Evolutionary conservation across 2,113 vertebrate genomes (phyloP).

Genomic region (Canis aureus): DNA sequence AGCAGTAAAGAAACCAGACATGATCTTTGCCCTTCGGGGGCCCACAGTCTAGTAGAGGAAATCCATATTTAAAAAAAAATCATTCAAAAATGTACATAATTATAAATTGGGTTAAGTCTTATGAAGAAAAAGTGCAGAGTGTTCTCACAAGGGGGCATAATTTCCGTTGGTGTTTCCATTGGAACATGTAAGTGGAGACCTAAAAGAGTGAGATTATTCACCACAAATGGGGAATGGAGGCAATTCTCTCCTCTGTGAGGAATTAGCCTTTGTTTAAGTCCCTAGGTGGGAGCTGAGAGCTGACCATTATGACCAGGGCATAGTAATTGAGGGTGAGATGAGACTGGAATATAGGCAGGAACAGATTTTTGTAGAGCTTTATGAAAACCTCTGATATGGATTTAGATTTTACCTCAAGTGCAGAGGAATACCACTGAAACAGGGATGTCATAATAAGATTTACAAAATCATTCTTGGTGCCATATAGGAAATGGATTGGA

Average conservation of each 20-base stretch:
- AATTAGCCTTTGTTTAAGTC: not conserved
- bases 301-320: not conserved
- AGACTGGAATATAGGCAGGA: not conserved
- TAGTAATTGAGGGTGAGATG: not conserved
- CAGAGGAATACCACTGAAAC: not conserved
- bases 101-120: not conserved
- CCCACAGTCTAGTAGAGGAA: not conserved
- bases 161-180: not conserved
- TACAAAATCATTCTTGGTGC: not conserved
- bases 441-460: not conserved
- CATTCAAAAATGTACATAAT: not conserved
- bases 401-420: not conserved
- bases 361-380: constrained; percentile 34
- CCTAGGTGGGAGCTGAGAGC: not conserved
- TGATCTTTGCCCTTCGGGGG: not conserved
- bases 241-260: not conserved
- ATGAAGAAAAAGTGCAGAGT: not conserved
- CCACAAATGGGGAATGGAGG: not conserved
- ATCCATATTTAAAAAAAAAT: not conserved
- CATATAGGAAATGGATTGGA: not conserved
- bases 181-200: not conserved
- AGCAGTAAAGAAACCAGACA: not conserved
- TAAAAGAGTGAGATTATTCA: not conserved
- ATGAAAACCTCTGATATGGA: not conserved
- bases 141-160: not conserved